Evolutionary conservation across 2,888 invertebrate species (phyloP), one percentile per base, ranked within the genome.

Genomic region (Hartigia nigra): DNA sequence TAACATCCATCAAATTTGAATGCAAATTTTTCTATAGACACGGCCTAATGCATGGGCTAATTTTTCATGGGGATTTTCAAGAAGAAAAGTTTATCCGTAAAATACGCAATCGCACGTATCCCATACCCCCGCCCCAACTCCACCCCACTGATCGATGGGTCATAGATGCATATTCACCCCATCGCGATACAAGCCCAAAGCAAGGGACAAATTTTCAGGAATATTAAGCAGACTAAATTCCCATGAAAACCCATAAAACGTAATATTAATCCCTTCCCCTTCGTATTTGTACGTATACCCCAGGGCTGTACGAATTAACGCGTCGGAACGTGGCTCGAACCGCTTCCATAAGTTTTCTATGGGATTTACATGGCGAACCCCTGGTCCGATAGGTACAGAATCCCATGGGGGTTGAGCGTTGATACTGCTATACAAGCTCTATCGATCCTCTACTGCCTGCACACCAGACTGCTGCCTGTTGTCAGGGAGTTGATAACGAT

Each of bases 401-500:
- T 0, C 55, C 55, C 23, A 88, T 88, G 86, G 88, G 77, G 88
- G 88, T 88, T 85, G 85, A 84, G 86, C 87, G 87, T 86, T 84
- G 87, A 88, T 88, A 88, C 87, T 85, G 88, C 85, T 85, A 88
- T 88, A 88, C 87, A 87, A 86, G 87, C 88, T 88, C 84, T 88
- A 89, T 89, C 88, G 89, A 89, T 89, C 88, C 84, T 78, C 82
- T 82, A 72, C 81, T 79, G 55, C 84, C 83, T 82, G 83, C 86
- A 85, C 83, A 77, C 78, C 84, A 84, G 86, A 86, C 86, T 85
- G 87, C 86, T 85, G 87, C 86, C 88, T 87, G 88, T 89, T 88
- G 89, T 89, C 87, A 87, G 87, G 88, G 89, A 86, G 86, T 86
- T 87, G 86, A 88, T 87, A 87, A 87, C 87, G 87, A 87, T 87